These are phyloP conservation scores for Acropora tenuis DNA, from an alignment of 64 coral and sea anemone genomes.

Conservation along the genomic window DNA sequence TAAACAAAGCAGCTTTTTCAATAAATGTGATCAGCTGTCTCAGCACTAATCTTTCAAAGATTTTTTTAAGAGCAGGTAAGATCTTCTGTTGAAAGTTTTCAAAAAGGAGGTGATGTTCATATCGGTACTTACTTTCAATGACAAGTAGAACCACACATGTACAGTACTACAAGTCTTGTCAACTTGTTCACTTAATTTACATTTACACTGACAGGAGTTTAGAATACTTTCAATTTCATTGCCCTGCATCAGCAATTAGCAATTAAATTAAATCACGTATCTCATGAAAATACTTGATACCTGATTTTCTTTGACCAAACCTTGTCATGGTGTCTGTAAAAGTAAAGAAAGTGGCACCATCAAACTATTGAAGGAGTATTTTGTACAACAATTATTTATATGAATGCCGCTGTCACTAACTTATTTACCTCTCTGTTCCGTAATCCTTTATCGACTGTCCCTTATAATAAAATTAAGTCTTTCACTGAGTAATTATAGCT, in stretches of 20 bases:
- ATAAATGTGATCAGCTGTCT: too few relatives aligned
- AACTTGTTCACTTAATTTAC: constrained; percentile 11
- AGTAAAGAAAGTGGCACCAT: not conserved
- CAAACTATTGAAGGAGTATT: not conserved
- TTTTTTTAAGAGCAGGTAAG: too few relatives aligned
- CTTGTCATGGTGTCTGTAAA: constrained; percentile 9
- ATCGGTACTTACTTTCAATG: not conserved
- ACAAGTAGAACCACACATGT: constrained; percentile 8
- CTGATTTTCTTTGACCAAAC: constrained; percentile 18
- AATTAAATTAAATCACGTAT: not conserved
- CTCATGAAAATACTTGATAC: not conserved
- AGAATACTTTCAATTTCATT: constrained; percentile 20
- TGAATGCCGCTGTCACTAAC: not conserved
- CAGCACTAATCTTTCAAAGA: too few relatives aligned
- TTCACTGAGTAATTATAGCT: constrained; percentile 9
- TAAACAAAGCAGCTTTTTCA: too few relatives aligned
- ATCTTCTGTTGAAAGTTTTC: constrained; percentile 42
- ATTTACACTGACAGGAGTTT: constrained; percentile 12
- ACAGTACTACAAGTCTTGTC: not conserved
- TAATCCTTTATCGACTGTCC: not conserved
- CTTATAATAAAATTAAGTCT: constrained; percentile 1
- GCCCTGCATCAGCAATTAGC: constrained; percentile 18
- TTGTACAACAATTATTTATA: constrained; percentile 8
- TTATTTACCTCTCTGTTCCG: not conserved
- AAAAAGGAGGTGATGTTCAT: constrained; percentile 8